phyloP scores from a whole-genome alignment of 2,113 vertebrate species.

The Carlito syrichta region DNA sequence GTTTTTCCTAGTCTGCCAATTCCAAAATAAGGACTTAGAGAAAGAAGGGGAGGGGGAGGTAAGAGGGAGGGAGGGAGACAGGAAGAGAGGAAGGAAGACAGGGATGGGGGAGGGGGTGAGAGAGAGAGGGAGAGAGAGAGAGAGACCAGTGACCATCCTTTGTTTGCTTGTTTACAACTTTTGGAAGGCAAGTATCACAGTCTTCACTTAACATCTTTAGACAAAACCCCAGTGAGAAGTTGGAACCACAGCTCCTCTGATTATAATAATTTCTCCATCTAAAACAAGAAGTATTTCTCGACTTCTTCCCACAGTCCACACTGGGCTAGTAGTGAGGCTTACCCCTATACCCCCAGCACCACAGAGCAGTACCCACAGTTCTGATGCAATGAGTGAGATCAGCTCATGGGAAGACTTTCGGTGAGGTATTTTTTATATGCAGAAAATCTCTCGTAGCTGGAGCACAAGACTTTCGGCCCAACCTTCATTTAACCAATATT shows the following conservation, averaged over 20 bases:
- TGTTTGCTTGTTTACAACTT: not conserved
- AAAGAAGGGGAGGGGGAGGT: not conserved
- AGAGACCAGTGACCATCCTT: not conserved
- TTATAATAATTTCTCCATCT: not conserved
- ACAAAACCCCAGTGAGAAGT: not conserved
- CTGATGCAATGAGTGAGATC: accelerated
- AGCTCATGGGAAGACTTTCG: not conserved
- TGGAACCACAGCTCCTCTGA: not conserved
- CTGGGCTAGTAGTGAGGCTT: not conserved
- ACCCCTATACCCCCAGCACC: no score
- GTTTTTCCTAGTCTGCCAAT: not conserved
- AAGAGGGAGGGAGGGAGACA: accelerated
- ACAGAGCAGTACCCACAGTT: not conserved
- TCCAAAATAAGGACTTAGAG: not conserved
- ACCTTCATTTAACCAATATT: not conserved
- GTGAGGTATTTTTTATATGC: not conserved
- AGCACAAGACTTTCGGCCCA: not conserved
- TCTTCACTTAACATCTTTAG: not conserved
- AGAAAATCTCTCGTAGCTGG: not conserved
- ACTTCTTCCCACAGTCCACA: not conserved
- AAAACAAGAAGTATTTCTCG: not conserved
- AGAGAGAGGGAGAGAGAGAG: not conserved
- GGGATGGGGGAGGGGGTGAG: no score
- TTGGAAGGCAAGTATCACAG: not conserved
- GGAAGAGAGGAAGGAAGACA: accelerated